These are phyloP conservation scores for Falco columbarius DNA, from an alignment of 2,797 vertebrate species.

Conservation along the genomic window DNA sequence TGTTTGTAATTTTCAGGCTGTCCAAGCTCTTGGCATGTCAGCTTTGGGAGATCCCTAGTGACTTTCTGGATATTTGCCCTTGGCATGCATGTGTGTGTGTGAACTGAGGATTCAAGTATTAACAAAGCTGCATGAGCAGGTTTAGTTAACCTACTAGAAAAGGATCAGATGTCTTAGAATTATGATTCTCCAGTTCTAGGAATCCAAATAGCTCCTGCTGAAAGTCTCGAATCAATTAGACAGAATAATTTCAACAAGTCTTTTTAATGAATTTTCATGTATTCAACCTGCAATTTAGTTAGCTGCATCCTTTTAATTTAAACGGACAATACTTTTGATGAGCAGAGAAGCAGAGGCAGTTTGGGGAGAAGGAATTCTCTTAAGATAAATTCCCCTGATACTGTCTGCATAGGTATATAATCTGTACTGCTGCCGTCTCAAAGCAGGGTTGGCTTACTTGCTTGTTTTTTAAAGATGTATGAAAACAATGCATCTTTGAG, in stretches of 20 bases:
- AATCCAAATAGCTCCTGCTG: not conserved
- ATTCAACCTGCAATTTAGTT: not conserved
- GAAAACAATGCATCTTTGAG: not conserved
- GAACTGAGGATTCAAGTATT: not conserved
- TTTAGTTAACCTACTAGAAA: not conserved
- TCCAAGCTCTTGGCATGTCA: constrained; percentile 5
- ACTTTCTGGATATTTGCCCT: constrained; percentile 8
- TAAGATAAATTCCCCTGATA: not conserved
- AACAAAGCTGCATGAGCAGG: not conserved
- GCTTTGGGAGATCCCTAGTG: constrained; percentile 1
- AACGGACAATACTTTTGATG: constrained; percentile 15
- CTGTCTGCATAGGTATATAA: not conserved
- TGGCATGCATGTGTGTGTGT: not conserved
- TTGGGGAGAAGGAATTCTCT: not conserved
- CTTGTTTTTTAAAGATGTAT: not conserved
- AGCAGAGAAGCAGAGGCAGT: not conserved
- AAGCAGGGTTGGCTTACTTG: not conserved
- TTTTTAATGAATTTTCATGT: constrained; percentile 17
- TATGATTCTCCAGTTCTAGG: not conserved
- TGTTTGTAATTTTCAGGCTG: constrained; percentile 32
- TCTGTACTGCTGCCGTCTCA: not conserved
- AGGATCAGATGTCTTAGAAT: constrained; percentile 2
- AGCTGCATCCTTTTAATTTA: constrained; percentile 8
- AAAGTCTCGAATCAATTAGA: not conserved
- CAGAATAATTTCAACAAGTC: not conserved